Base-by-base conservation (phyloP, 2,113 vertebrate species). In the Myotis brandtii region DNA sequence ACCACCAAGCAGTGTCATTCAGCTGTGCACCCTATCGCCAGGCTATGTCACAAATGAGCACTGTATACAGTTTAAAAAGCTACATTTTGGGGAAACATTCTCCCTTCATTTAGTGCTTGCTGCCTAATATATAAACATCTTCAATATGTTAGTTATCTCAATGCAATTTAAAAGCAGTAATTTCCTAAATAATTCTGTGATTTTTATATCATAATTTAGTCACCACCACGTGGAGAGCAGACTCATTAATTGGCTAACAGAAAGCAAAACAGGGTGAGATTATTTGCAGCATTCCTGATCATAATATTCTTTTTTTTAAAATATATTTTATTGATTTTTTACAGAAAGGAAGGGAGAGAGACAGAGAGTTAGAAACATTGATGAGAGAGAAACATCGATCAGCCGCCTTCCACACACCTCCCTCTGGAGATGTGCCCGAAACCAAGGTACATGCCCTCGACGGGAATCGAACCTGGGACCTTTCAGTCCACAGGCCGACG, bases 171-270 rank as follows among this genome's bases (percentile, higher is more conserved):
- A 93, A 93, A 90, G 50, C 14, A 72, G n/a, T 23, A 8, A 94
- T 81, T 84, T 95, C 56, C 83, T 85, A 91, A 89, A 66, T 80
- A 79, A 96, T 52, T 83, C 67, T 89, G 43, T 88, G 43, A 72
- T 46, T 84, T 83, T 54, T 73, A n/a, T 40, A 92, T 62, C 12
- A 77, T 80, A 21, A 95, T 67, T 93, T 66, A 90, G 82, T 94
- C 79, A 70, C 46, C 12, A 89, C 50, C 48, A 85, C 21, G 40
- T 12, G 37, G 64, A 80, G 1, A 37, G 6, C 16, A 62, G 62
- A 80, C 64, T 86, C 48, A 91, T 37, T 88, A 75, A 77, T 62
- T 62, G 69, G 54, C 92, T 93, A 82, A 87, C 1, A 54, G 70
- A 66, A 52, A 64, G 40, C 48, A 86, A 79, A 85, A 66, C 43